A percentile compares a stretch with the other conserved stretches of the same genome.
Evolutionary conservation across 2,797 vertebrate genomes (phyloP).

Genomic region (Sphenopsis melanotis): DNA sequence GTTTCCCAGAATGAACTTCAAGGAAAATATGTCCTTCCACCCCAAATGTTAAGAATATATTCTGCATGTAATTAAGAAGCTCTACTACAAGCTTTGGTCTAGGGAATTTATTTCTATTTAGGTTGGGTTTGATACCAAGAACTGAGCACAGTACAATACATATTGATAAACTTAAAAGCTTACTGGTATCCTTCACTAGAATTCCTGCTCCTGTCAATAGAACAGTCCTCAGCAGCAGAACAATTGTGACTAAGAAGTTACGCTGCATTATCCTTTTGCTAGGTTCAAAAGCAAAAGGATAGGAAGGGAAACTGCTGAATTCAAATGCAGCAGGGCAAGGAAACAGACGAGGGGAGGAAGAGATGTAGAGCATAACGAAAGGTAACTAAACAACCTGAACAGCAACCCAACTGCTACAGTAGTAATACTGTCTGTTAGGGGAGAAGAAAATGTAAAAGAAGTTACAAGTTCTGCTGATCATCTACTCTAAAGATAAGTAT

Average conservation of each 20-base stretch:
- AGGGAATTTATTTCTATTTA: background rate
- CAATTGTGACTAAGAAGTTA: background rate
- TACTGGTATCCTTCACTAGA: background rate
- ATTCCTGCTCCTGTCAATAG: background rate
- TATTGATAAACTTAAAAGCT: background rate
- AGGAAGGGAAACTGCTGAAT: background rate
- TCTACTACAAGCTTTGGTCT: background rate
- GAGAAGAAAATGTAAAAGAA: background rate
- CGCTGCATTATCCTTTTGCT: background rate
- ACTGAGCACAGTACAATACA: background rate
- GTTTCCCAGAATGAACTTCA: background rate
- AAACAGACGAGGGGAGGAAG: background rate
- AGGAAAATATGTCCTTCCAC: fast-evolving
- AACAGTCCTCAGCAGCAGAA: background rate
- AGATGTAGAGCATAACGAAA: background rate
- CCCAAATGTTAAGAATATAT: background rate
- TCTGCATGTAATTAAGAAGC: background rate
- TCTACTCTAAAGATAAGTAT: background rate
- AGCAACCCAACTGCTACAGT: background rate
- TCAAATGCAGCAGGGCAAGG: background rate
- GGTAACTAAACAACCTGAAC: background rate
- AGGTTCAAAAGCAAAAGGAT: background rate
- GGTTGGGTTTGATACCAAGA: background rate
- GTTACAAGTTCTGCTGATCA: background rate
- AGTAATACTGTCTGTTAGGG: background rate